These are phyloP conservation scores for Gymnorhina tibicen DNA, from an alignment of 2,113 vertebrate species.

Conservation along the genomic window DNA sequence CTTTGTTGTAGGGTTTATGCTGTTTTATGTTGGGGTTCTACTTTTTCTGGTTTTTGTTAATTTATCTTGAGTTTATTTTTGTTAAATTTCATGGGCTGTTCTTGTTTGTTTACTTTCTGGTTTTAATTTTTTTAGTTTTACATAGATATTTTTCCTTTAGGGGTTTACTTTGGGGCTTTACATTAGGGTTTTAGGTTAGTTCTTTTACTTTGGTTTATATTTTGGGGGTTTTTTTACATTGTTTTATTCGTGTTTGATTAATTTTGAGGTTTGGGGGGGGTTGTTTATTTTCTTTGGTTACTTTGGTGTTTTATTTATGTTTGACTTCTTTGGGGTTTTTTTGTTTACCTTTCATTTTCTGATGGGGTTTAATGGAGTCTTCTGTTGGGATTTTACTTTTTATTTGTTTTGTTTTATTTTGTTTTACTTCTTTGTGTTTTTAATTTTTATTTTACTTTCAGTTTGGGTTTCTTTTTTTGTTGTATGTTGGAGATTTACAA, in stretches of 20 bases:
- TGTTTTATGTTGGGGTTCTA: background rate
- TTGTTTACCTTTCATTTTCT: background rate
- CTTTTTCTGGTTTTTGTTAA: background rate
- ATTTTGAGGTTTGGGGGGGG: background rate
- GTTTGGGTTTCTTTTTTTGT: background rate
- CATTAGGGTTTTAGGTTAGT: background rate
- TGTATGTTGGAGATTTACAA: background rate
- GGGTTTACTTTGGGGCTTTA: background rate
- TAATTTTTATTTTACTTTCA: background rate
- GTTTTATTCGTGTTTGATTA: background rate
- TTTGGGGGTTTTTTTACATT: accelerated
- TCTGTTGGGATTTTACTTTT: background rate
- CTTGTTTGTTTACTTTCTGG: background rate
- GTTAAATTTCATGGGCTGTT: background rate
- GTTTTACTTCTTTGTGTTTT: background rate
- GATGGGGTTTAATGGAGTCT: background rate
- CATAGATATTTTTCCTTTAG: background rate
- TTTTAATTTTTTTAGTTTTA: background rate
- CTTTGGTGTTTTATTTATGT: background rate
- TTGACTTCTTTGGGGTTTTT: background rate
- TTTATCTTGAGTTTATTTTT: background rate
- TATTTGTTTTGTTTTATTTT: background rate
- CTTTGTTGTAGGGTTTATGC: background rate
- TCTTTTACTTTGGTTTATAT: background rate
- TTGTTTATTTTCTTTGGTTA: background rate